Base-by-base conservation (phyloP, 2,113 vertebrate genomes). In the Zeus faber region DNA sequence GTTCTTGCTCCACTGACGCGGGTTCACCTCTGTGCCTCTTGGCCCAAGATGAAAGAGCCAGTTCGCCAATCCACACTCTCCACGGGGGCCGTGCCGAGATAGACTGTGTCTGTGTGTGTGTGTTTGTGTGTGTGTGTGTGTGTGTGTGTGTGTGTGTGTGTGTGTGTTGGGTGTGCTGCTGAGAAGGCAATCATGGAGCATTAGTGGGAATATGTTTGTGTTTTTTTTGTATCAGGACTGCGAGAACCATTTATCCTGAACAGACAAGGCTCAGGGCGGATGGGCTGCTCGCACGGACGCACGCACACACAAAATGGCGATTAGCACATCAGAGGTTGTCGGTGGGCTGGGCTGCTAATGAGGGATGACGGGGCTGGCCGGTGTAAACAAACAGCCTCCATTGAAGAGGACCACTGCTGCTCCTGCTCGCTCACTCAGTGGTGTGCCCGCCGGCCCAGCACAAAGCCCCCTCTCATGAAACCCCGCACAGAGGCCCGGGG, bases 311-410 rank as follows among this genome's bases (percentile, higher is more conserved):
- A 71, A 14, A 54, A 65, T 35, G n/a, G 62, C 58, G 67, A 82
- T 87, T 79, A 83, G 83, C 70, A 87, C 83, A 81, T 89, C 86
- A 87, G 75, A 88, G 76, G 71, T 70, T 72, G 63, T 86, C 70
- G 69, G 72, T 76, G 76, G 84, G 77, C 67, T 80, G 76, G 77
- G 80, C 83, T 83, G 75, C 82, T 90, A 88, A 90, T 89, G 82
- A 84, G 82, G 81, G 80, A 85, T 83, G 84, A 88, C 79, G 80
- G 81, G 79, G 58, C 80, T 79, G 74, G 62, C 74, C 67, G 85
- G 83, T 83, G 82, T 87, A 88, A 85, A 86, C 85, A 88, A 87
- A 86, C 87, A 82, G 81, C 74, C 73, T 46, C 76, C 73, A 87
- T 83, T 87, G 87, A 89, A 88, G 85, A 78, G 67, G 75, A 67